Conservation (phyloP, 1,140 invertebrate species). For the Papilio dardanus region DNA sequence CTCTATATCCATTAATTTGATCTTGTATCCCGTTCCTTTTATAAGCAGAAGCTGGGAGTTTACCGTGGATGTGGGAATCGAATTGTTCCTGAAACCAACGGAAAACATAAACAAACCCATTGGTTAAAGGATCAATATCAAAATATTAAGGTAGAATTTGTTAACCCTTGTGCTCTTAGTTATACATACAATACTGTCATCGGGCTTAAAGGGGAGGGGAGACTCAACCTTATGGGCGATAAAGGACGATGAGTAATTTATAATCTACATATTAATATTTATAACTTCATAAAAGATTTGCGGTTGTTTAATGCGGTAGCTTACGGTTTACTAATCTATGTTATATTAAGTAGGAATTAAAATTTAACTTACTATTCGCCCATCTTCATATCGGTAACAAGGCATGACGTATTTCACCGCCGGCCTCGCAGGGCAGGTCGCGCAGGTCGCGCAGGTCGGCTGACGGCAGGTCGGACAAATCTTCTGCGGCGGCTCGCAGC, state of each 20-base stretch:
- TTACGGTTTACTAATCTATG: no score
- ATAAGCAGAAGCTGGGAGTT: constrained; percentile 67
- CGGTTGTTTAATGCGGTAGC: no score
- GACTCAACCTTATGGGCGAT: not conserved
- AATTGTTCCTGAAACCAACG: constrained; percentile 79
- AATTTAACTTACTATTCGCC: constrained; percentile 69
- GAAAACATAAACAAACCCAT: constrained; percentile 50
- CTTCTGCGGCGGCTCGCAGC: constrained; percentile 38
- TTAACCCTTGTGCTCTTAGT: not conserved
- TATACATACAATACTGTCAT: not conserved
- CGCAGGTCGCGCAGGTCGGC: constrained; percentile 54
- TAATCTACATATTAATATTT: no score
- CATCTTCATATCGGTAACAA: constrained; percentile 76
- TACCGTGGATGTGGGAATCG: constrained; percentile 67
- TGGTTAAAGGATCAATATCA: constrained; percentile 60
- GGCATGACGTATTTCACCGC: constrained; percentile 70
- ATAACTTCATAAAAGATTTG: no score
- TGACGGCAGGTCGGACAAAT: constrained; percentile 51
- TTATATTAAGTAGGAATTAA: not conserved
- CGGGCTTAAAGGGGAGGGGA: not conserved
- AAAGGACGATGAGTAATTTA: no score
- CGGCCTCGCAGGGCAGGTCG: constrained; percentile 66
- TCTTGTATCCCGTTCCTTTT: constrained; percentile 73
- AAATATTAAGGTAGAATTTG: no score
- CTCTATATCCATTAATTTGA: constrained; percentile 72